phyloP scores from a whole-genome alignment of 2,113 vertebrate genomes.

The Chloropsis cyanopogon region DNA sequence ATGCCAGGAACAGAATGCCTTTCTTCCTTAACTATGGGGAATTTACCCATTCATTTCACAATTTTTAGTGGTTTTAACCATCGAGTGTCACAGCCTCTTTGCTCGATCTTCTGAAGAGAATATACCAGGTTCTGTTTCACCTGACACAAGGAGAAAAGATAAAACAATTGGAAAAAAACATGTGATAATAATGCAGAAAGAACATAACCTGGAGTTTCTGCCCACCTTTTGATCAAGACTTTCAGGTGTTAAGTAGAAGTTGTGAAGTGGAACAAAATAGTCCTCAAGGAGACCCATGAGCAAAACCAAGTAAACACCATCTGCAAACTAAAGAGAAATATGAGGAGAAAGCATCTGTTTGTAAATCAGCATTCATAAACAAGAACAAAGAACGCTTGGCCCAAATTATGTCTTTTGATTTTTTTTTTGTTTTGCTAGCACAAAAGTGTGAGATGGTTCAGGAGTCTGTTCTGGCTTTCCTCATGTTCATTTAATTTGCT shows the following conservation, averaged over 20 bases:
- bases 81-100: background rate
- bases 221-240: slow-evolving; percentile 93
- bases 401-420: background rate
- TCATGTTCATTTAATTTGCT: background rate
- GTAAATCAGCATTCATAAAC: background rate
- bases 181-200: background rate
- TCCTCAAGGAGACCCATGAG: slow-evolving; percentile 93
- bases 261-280: slow-evolving; percentile 94
- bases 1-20: background rate
- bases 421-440: background rate
- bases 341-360: background rate
- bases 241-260: slow-evolving; percentile 94
- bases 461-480: background rate
- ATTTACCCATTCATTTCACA: background rate
- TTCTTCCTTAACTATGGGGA: background rate
- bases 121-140: background rate
- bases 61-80: background rate
- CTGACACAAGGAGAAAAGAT: background rate
- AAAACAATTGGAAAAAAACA: background rate
- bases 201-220: background rate
- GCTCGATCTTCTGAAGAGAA: background rate
- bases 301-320: slow-evolving; percentile 93
- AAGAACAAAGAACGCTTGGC: background rate
- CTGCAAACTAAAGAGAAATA: slow-evolving; percentile 85
- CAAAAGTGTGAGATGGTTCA: background rate